Conservation (phyloP, 2,113 vertebrate species). For the Perca fluviatilis region DNA sequence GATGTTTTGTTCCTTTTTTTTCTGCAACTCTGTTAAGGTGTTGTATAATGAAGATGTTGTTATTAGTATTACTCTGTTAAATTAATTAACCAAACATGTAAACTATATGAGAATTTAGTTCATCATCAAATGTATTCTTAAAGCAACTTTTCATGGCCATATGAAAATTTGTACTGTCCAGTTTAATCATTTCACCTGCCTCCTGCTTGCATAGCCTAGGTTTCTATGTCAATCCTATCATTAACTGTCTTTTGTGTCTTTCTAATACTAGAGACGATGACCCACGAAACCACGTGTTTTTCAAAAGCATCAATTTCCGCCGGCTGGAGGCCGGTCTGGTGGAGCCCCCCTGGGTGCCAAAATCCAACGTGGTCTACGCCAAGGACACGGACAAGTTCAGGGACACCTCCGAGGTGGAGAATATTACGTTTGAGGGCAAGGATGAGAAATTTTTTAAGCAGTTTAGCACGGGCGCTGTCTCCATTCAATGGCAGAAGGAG, state of each 20-base stretch:
- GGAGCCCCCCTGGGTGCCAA: constrained; percentile 89
- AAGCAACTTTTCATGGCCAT: too few relatives aligned
- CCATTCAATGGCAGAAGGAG: constrained; percentile 90
- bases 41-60: neutral
- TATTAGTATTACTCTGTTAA: neutral
- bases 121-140: too few relatives aligned
- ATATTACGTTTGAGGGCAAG: constrained; percentile 84
- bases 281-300: constrained; percentile 88
- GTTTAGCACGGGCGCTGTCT: constrained; percentile 89
- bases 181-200: neutral
- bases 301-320: constrained; percentile 88
- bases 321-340: constrained; percentile 88
- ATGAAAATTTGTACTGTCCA: neutral
- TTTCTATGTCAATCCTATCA: neutral
- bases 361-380: constrained; percentile 88
- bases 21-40: neutral
- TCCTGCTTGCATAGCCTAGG: neutral
- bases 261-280: constrained; percentile 82
- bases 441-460: constrained; percentile 89
- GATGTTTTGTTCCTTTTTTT: neutral
- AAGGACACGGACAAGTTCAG: constrained; percentile 85
- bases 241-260: neutral
- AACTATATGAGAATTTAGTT: neutral
- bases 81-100: neutral
- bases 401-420: constrained; percentile 85